A percentile compares a stretch with the other conserved stretches of the same genome.
Conservation (phyloP, 2,113 vertebrate species). For the Seriola rivoliana region DNA sequence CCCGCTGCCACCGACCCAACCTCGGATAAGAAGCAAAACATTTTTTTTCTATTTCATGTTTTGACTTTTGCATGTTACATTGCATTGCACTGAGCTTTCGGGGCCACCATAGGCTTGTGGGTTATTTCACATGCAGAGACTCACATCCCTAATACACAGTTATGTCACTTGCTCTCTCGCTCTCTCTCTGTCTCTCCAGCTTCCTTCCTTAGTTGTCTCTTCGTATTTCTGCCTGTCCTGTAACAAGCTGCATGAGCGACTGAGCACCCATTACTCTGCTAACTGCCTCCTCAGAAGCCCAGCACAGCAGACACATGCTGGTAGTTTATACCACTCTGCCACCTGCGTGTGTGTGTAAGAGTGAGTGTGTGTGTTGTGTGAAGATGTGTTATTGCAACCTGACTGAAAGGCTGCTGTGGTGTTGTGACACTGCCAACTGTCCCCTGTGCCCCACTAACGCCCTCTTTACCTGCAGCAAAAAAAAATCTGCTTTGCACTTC, state of each 20-base stretch:
- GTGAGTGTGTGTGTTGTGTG: constrained; percentile 2
- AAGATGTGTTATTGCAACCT: constrained; percentile 33
- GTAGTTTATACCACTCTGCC: constrained; percentile 44
- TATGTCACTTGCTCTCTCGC: constrained; percentile 1
- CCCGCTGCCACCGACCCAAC: no score
- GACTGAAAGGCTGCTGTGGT: constrained; percentile 27
- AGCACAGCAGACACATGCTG: constrained; percentile 35
- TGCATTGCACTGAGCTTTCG: not conserved
- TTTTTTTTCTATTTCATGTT: no score
- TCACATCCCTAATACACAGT: constrained; percentile 12
- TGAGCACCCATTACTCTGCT: constrained; percentile 52
- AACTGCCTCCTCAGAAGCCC: constrained; percentile 60
- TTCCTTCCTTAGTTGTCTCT: constrained; percentile 48
- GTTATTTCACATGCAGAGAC: not conserved
- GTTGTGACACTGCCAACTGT: constrained; percentile 40
- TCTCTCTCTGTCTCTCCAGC: not conserved
- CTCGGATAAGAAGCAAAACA: no score
- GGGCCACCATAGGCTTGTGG: no score
- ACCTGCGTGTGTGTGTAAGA: not conserved
- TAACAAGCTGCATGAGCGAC: constrained; percentile 59
- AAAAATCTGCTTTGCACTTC: constrained; percentile 38
- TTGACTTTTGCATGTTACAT: no score
- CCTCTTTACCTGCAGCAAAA: constrained; percentile 50
- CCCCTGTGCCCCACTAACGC: constrained; percentile 48
- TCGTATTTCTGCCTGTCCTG: constrained; percentile 27